Conservation (phyloP, 92 coral and sea anemone genomes). For the Galaxea fascicularis region DNA sequence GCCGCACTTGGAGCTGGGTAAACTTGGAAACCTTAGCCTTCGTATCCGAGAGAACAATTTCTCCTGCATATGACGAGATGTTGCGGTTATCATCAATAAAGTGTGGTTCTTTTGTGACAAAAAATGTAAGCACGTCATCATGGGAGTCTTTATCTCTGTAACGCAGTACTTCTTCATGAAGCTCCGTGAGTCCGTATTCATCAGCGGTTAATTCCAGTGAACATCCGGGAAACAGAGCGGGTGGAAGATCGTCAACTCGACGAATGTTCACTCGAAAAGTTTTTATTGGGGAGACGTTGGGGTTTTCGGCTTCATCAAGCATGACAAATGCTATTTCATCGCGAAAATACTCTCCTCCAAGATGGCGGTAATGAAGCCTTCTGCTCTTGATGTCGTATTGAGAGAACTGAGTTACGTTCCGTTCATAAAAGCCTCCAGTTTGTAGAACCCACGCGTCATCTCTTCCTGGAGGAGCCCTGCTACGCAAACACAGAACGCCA, state of each 20-base stretch:
- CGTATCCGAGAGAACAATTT: slow-evolving; percentile 66
- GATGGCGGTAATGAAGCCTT: slow-evolving; percentile 80
- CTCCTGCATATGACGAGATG: slow-evolving; percentile 69
- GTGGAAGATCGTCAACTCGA: slow-evolving; percentile 77
- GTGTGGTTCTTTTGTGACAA: slow-evolving; percentile 69
- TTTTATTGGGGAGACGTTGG: slow-evolving; percentile 88
- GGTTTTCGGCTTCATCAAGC: slow-evolving; percentile 82
- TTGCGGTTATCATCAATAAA: slow-evolving; percentile 66
- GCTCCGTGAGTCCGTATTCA: slow-evolving; percentile 56
- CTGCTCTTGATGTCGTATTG: slow-evolving; percentile 85
- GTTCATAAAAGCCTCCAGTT: slow-evolving; percentile 77
- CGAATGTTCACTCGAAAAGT: slow-evolving; percentile 75
- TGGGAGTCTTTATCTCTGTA: slow-evolving; percentile 89
- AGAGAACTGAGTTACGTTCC: slow-evolving; percentile 76
- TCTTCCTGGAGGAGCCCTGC: slow-evolving; percentile 46
- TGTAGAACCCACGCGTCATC: slow-evolving; percentile 68
- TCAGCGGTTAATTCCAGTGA: slow-evolving; percentile 70
- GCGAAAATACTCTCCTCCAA: slow-evolving; percentile 83
- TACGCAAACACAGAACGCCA: slow-evolving; percentile 80
- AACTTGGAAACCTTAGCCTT: slow-evolving; percentile 70
- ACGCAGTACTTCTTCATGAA: slow-evolving; percentile 66
- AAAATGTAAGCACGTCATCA: slow-evolving; percentile 74
- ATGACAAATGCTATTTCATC: slow-evolving; percentile 80
- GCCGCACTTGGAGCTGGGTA: slow-evolving; percentile 87
- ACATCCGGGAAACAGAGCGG: slow-evolving; percentile 61